phyloP scores from a whole-genome alignment of 2,113 vertebrate species.

The Butorides virescens region DNA sequence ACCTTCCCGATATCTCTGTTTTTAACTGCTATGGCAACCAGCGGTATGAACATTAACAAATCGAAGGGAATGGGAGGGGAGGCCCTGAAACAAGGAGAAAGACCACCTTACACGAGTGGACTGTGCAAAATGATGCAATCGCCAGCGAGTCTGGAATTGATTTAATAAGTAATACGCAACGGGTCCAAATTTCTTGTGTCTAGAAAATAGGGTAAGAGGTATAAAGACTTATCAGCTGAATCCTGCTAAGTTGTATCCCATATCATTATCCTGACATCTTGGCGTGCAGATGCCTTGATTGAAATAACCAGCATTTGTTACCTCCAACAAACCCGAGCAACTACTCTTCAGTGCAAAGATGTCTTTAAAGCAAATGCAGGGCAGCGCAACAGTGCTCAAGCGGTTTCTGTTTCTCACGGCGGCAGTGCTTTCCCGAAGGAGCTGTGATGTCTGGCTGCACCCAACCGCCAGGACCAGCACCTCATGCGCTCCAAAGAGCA shows the following conservation, averaged over 20 bases:
- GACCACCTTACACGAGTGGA: not conserved
- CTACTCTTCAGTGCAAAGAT: not conserved
- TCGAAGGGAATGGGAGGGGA: not conserved
- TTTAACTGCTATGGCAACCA: not conserved
- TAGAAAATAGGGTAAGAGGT: not conserved
- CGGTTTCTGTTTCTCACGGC: not conserved
- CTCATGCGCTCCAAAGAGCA: not conserved
- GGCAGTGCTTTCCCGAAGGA: not conserved
- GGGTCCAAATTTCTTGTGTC: not conserved
- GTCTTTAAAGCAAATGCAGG: not conserved
- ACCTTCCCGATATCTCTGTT: not conserved
- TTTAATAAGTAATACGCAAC: not conserved
- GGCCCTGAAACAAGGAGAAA: not conserved
- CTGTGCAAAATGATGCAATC: not conserved
- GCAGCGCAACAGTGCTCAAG: not conserved
- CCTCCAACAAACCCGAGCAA: not conserved
- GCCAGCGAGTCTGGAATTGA: not conserved
- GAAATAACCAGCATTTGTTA: not conserved
- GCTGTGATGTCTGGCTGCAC: not conserved
- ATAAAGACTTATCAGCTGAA: not conserved
- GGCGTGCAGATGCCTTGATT: not conserved
- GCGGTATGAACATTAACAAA: not conserved
- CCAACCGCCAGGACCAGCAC: not conserved
- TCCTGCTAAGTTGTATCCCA: not conserved
- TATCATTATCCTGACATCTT: not conserved